Evolutionary conservation across 2,888 invertebrate species (phyloP).

Genomic region (Tethea ocularis): DNA sequence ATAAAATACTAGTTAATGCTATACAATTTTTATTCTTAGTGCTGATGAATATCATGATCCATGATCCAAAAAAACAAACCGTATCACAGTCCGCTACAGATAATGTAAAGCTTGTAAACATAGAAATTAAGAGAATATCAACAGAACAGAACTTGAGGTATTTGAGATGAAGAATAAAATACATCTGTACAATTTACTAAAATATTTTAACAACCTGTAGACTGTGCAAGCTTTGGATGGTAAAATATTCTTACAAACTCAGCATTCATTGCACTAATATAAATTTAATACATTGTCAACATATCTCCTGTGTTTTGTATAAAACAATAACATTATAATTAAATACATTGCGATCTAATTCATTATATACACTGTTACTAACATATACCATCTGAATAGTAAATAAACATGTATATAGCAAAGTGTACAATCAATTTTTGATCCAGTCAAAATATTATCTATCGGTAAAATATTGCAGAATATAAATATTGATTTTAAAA

Average conservation of each 20-base stretch:
- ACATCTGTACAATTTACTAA: conserved; percentile 33
- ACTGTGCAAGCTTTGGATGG: conserved; percentile 13
- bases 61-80: conserved; percentile 53
- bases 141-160: conserved; percentile 33
- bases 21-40: conserved; percentile 65
- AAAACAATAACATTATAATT: conserved; percentile 57
- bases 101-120: conserved; percentile 38
- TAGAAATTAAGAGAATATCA: conserved; percentile 28
- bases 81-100: conserved; percentile 62
- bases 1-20: conserved; percentile 40
- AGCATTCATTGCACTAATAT: conserved; percentile 26
- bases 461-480: conserved; percentile 46
- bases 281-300: conserved; percentile 43
- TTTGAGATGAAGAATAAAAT: conserved; percentile 30
- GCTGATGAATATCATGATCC: conserved; percentile 63
- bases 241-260: conserved; percentile 12
- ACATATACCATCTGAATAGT: conserved; percentile 53
- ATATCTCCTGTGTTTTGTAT: conserved; percentile 57
- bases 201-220: conserved; percentile 27
- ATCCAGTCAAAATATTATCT: conserved; percentile 76
- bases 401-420: conserved; percentile 65
- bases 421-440: conserved; percentile 74
- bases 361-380: conserved; percentile 57
- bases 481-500: conserved; percentile 33
- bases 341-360: conserved; percentile 50